Conservation (phyloP, 2,888 invertebrate species). For the Drosophila meridiana region DNA sequence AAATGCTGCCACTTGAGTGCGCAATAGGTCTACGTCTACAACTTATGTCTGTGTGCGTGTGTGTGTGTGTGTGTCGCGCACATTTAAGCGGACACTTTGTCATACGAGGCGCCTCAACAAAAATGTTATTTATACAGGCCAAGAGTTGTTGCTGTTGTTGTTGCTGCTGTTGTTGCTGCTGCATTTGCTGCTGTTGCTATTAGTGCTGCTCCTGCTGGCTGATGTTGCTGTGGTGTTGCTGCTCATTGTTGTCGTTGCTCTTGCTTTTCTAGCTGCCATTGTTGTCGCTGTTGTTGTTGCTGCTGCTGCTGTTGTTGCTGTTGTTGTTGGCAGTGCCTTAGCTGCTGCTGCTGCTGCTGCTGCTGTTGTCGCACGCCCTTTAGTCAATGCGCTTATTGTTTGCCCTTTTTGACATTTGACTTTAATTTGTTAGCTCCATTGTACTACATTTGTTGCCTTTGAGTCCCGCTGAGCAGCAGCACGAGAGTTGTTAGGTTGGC, state of each 20-base stretch:
- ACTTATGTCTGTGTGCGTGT: conserved; percentile 21
- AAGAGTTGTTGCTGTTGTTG: conserved; percentile 26
- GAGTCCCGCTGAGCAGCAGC: not conserved
- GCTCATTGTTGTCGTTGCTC: conserved; percentile 9
- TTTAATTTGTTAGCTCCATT: conserved; percentile 28
- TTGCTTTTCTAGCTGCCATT: not conserved
- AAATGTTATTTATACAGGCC: conserved; percentile 70
- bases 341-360: conserved; percentile 12
- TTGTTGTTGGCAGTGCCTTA: not conserved
- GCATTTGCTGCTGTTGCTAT: conserved; percentile 2
- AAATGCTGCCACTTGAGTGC: conserved; percentile 74
- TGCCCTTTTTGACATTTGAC: conserved; percentile 47
- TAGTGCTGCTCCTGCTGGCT: not conserved
- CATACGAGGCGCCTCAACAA: conserved; percentile 72
- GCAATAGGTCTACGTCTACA: conserved; percentile 40
- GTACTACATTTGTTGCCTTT: not conserved
- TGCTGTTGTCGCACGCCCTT: conserved; percentile 36
- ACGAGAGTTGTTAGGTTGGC: not conserved
- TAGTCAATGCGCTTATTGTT: conserved; percentile 69
- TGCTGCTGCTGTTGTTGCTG: conserved; percentile 4
- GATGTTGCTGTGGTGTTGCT: conserved; percentile 21
- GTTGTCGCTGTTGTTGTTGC: not conserved
- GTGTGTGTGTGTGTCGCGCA: conserved; percentile 45
- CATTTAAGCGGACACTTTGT: conserved; percentile 75
- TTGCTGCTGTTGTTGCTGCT: conserved; percentile 14